Evolutionary conservation across 2,797 vertebrate genomes (phyloP).

Genomic region (Streptopelia turtur): DNA sequence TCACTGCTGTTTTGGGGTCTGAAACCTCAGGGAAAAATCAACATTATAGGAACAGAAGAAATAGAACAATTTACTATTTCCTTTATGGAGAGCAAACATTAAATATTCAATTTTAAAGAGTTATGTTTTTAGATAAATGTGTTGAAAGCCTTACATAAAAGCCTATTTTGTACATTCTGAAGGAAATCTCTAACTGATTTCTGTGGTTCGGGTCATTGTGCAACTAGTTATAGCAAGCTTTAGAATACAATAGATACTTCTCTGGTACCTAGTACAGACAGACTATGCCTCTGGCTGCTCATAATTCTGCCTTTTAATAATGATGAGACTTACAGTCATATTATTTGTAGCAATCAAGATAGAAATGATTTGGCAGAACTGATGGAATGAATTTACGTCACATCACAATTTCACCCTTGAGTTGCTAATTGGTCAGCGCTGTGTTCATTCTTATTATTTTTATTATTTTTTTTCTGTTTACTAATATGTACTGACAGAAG

Average conservation of each 20-base stretch:
- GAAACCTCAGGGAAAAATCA: slow-evolving; percentile 5
- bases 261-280: slow-evolving; percentile 1
- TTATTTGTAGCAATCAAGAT: slow-evolving; percentile 26
- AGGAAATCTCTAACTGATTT: slow-evolving; percentile 26
- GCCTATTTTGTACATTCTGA: not conserved
- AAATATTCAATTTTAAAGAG: not conserved
- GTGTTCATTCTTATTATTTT: not conserved
- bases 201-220: not conserved
- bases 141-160: not conserved
- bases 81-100: not conserved
- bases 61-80: not conserved
- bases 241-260: not conserved
- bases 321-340: not conserved
- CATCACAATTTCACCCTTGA: slow-evolving; percentile 29
- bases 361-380: slow-evolving; percentile 48
- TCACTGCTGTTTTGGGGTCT: not conserved
- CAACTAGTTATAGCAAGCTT: slow-evolving; percentile 37
- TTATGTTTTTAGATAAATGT: not conserved
- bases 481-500: slow-evolving; percentile 22
- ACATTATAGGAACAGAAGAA: not conserved
- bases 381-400: slow-evolving; percentile 27
- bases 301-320: slow-evolving; percentile 27
- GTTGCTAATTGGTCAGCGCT: slow-evolving; percentile 13
- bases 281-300: slow-evolving; percentile 31
- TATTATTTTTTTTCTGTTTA: not conserved